Conservation (phyloP, 2,888 invertebrate genomes). For the Amphiduros pacificus region DNA sequence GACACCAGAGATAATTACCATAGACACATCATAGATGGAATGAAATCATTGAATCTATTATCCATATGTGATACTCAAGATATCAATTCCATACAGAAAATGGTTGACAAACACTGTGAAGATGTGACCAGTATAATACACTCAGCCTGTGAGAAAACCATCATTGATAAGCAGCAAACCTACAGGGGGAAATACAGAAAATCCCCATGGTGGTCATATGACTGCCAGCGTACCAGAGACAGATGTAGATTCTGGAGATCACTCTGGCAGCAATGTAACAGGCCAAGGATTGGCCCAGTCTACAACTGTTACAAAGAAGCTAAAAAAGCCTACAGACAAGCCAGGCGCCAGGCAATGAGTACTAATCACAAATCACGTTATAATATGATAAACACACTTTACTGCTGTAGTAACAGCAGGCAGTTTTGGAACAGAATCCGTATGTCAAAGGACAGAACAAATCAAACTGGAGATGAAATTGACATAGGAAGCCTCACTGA, state of each 20-base stretch:
- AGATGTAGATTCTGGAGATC: not conserved
- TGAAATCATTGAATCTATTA: too few species aligned
- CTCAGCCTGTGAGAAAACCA: not conserved
- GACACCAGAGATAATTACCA: not conserved
- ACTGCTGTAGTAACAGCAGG: not conserved
- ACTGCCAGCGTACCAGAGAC: not conserved
- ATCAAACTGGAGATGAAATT: too few species aligned
- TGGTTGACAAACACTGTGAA: not conserved
- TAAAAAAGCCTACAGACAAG: not conserved
- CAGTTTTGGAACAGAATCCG: not conserved
- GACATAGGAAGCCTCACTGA: too few species aligned
- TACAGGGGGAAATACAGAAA: not conserved
- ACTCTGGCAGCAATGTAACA: not conserved
- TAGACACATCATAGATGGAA: too few species aligned
- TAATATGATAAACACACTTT: not conserved
- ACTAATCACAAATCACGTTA: not conserved
- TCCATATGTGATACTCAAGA: too few species aligned
- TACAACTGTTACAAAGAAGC: not conserved
- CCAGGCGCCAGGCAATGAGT: not conserved
- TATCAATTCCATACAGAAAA: too few species aligned
- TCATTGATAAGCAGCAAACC: not conserved
- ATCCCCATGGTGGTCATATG: not conserved
- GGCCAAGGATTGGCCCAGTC: not conserved
- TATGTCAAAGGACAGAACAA: too few species aligned
- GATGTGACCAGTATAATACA: not conserved